Conservation (phyloP, 2,113 vertebrate genomes). For the Poeciliopsis retropinna region DNA sequence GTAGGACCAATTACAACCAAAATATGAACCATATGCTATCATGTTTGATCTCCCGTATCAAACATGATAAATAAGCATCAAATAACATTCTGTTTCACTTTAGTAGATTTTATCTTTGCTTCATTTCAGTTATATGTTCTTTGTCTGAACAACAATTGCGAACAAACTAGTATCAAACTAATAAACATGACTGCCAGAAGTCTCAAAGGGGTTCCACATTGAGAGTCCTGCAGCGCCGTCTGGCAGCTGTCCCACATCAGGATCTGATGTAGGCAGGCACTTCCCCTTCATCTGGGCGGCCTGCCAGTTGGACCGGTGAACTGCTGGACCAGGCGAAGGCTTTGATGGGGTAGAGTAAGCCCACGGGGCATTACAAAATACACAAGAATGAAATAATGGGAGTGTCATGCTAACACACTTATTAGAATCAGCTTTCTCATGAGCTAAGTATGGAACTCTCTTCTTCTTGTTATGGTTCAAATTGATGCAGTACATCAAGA, state of each 20-base stretch:
- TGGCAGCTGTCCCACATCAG: slow-evolving; percentile 19
- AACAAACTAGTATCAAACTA: not conserved
- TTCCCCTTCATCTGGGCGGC: slow-evolving; percentile 10
- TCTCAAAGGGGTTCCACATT: not conserved
- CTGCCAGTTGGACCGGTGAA: slow-evolving; percentile 16
- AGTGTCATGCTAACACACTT: slow-evolving; percentile 17
- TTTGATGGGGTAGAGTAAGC: slow-evolving; percentile 23
- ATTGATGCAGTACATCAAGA: not conserved
- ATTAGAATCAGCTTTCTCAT: slow-evolving; percentile 27
- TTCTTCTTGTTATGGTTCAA: not conserved
- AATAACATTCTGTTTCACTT: slow-evolving; percentile 7
- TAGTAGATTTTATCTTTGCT: slow-evolving; percentile 8
- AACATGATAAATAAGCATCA: slow-evolving; percentile 3
- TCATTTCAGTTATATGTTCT: not conserved
- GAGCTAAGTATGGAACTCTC: not conserved
- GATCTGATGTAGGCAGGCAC: slow-evolving; percentile 24
- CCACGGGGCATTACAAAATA: slow-evolving; percentile 27
- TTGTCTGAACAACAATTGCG: not conserved
- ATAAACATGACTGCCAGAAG: slow-evolving; percentile 9
- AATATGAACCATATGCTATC: slow-evolving; percentile 2
- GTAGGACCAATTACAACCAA: not conserved
- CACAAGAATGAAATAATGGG: slow-evolving; percentile 24
- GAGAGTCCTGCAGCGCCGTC: slow-evolving; percentile 4
- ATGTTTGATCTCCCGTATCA: not conserved
- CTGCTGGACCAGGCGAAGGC: slow-evolving; percentile 14